Conservation (phyloP, 2,888 invertebrate species). For the Achlya flavicornis region DNA sequence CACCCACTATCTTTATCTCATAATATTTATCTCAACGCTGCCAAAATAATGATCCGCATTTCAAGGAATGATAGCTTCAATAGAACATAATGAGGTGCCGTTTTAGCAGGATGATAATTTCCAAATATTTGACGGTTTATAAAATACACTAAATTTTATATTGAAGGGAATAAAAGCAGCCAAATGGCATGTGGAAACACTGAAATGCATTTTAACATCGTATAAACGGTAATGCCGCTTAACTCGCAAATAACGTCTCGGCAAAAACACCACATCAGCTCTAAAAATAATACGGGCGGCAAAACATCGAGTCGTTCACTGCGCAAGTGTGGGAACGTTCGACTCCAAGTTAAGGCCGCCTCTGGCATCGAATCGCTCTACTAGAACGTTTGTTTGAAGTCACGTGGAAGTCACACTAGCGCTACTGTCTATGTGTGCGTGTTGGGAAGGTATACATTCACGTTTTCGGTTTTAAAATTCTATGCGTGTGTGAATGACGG, state of each 20-base stretch:
- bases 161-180: too few relatives aligned
- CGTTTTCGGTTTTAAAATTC: constrained; percentile 33
- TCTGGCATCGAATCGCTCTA: constrained; percentile 47
- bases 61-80: too few relatives aligned
- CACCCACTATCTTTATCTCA: too few relatives aligned
- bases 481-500: constrained; percentile 24
- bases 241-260: constrained; percentile 48
- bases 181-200: constrained; percentile 13
- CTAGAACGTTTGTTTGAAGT: constrained; percentile 41
- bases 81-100: too few relatives aligned
- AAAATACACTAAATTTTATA: too few relatives aligned
- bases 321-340: constrained; percentile 47
- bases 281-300: constrained; percentile 72
- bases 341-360: constrained; percentile 65
- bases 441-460: constrained; percentile 27
- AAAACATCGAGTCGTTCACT: constrained; percentile 40
- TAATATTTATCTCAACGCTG: too few relatives aligned
- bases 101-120: too few relatives aligned
- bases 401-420: constrained; percentile 40
- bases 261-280: constrained; percentile 77
- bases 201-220: constrained; percentile 42
- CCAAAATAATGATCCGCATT: too few relatives aligned
- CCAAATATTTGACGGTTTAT: too few relatives aligned
- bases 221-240: constrained; percentile 48
- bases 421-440: constrained; percentile 33